Evolutionary conservation across 2,888 invertebrate species (phyloP).

Genomic region (Penaeus monodon): DNA sequence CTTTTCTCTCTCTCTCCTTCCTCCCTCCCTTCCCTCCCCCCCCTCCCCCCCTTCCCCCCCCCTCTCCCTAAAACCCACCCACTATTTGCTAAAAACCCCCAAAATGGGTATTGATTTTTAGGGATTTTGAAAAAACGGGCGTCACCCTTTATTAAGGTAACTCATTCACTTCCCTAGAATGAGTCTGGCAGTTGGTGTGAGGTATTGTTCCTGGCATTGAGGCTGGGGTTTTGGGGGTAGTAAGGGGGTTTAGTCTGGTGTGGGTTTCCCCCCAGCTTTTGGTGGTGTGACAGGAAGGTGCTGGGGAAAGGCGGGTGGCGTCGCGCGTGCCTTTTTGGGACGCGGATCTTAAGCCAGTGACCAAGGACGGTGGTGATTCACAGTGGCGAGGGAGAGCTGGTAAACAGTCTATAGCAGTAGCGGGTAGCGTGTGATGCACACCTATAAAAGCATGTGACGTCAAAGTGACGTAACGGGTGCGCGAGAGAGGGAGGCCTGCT

Average conservation of each 20-base stretch:
- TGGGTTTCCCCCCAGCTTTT: not conserved
- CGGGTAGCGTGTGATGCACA: conserved; percentile 18
- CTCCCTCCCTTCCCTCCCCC: not conserved
- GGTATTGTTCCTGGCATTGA: too few species aligned
- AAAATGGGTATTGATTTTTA: too few species aligned
- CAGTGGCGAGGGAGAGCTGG: conserved; percentile 9
- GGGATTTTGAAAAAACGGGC: too few species aligned
- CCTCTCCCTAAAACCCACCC: not conserved
- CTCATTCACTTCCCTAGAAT: too few species aligned
- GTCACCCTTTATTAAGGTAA: too few species aligned
- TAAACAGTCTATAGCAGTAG: conserved; percentile 28
- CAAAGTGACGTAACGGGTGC: conserved; percentile 14
- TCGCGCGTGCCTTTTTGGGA: conserved; percentile 3
- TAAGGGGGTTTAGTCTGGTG: too few species aligned
- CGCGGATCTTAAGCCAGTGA: conserved; percentile 16
- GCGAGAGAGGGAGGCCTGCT: conserved; percentile 24
- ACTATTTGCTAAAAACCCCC: too few species aligned
- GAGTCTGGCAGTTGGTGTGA: too few species aligned
- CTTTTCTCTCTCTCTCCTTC: not conserved
- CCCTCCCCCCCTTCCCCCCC: not conserved
- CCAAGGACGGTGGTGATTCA: conserved; percentile 25
- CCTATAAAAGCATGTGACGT: conserved; percentile 30
- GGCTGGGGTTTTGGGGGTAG: too few species aligned
- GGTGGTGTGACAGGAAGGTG: conserved; percentile 15
- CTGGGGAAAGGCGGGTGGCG: conserved; percentile 20